Conservation (phyloP, 2,113 vertebrate species). For the Bos indicus region DNA sequence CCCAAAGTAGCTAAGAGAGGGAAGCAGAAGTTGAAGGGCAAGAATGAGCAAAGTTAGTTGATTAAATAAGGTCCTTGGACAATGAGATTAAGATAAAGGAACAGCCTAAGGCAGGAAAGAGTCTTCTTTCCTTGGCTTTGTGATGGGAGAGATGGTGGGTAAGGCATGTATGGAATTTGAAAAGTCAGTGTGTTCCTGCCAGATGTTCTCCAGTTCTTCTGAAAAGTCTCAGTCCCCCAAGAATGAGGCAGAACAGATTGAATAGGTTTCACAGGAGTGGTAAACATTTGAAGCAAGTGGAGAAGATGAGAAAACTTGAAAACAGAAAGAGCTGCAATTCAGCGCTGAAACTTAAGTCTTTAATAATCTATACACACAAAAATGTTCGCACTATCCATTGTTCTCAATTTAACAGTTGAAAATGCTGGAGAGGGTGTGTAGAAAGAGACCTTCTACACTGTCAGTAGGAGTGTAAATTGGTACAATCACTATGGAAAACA, state of each 20-base stretch:
- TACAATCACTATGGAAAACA: background rate
- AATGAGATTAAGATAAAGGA: background rate
- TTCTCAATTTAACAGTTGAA: background rate
- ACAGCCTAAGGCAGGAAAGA: background rate
- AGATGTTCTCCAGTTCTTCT: background rate
- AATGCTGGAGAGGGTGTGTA: background rate
- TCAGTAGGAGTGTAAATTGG: background rate
- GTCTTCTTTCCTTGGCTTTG: background rate
- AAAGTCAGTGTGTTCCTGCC: background rate
- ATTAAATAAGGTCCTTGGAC: background rate
- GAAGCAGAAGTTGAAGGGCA: background rate
- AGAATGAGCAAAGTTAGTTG: background rate
- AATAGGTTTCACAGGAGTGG: background rate
- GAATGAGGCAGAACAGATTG: background rate
- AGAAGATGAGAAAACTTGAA: slow-evolving; percentile 13
- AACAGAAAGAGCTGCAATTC: background rate
- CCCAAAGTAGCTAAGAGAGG: background rate
- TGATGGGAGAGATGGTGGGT: background rate
- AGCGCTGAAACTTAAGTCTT: background rate
- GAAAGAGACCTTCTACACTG: background rate
- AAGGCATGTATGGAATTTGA: background rate
- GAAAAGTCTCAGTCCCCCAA: background rate
- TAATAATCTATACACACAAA: background rate
- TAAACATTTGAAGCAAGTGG: background rate
- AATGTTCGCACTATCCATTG: background rate